phyloP scores from a whole-genome alignment of 2,797 vertebrate species.

The Neosalanx taihuensis region DNA sequence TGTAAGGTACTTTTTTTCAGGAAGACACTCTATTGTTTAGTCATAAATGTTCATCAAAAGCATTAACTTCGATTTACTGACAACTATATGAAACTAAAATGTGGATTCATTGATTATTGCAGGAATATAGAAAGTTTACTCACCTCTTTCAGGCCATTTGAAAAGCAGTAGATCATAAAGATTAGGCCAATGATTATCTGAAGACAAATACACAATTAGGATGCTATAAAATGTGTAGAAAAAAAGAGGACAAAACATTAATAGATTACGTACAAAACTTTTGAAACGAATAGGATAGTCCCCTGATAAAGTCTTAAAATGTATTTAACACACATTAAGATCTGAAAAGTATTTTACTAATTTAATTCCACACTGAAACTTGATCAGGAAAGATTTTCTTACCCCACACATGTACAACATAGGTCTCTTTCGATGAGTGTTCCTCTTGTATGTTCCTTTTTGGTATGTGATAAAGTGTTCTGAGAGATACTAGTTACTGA shows the following conservation, averaged over 20 bases:
- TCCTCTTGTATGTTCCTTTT: background rate
- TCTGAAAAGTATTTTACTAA: no score
- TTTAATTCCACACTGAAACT: no score
- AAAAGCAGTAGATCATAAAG: slow-evolving; percentile 7
- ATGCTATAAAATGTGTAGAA: background rate
- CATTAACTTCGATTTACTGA: no score
- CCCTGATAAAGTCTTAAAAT: no score
- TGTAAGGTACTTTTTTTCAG: background rate
- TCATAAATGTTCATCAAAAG: no score
- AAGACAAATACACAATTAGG: slow-evolving; percentile 31
- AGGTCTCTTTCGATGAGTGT: background rate
- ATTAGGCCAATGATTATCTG: slow-evolving; percentile 16
- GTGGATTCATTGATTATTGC: background rate
- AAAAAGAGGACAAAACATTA: no score
- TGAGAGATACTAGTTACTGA: no score
- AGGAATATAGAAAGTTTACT: slow-evolving; percentile 7
- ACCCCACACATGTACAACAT: slow-evolving; percentile 15
- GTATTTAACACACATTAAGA: no score
- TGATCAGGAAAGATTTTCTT: background rate
- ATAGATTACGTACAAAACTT: no score
- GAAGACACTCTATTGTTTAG: no score
- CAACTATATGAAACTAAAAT: no score
- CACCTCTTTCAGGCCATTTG: slow-evolving; percentile 34
- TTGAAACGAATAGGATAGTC: no score
- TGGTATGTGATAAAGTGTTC: background rate